A percentile compares a stretch with the other conserved stretches of the same genome.
phyloP scores from a whole-genome alignment of 1,140 invertebrate species.

The Galleria mellonella region DNA sequence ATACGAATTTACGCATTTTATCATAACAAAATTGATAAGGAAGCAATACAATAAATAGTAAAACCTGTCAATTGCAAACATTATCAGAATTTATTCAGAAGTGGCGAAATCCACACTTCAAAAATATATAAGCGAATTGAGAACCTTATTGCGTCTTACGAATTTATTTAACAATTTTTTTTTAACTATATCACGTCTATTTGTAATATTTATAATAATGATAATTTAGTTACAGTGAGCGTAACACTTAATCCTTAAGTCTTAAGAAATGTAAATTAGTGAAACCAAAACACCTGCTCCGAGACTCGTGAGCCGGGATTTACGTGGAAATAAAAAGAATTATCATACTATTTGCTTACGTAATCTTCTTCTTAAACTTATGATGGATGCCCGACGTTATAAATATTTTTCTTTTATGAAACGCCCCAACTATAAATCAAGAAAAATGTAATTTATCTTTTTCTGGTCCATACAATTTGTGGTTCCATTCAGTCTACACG shows the following conservation, averaged over 20 bases:
- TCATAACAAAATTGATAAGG: too few species aligned
- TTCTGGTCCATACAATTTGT: background rate
- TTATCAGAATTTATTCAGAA: too few species aligned
- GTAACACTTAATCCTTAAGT: background rate
- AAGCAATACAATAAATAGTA: too few species aligned
- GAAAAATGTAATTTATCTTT: constrained; percentile 45
- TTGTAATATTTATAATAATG: too few species aligned
- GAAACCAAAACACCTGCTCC: background rate
- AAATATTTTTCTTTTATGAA: constrained; percentile 30
- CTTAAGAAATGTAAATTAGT: background rate
- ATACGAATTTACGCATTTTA: too few species aligned
- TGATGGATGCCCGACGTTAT: constrained; percentile 25
- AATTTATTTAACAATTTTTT: too few species aligned
- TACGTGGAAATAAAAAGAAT: constrained; percentile 1
- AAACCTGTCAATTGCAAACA: too few species aligned
- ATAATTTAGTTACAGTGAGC: background rate
- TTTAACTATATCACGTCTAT: too few species aligned
- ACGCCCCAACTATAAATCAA: constrained; percentile 46
- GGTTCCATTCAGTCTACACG: background rate
- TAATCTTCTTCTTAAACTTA: constrained; percentile 23
- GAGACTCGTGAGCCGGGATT: background rate
- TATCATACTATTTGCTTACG: background rate
- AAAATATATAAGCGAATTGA: too few species aligned
- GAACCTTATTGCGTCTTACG: too few species aligned
- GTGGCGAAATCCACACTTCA: too few species aligned